Evolutionary conservation across 2,113 vertebrate species (phyloP), one percentile per base, ranked within the genome.

Genomic region (Syrrhaptes paradoxus): DNA sequence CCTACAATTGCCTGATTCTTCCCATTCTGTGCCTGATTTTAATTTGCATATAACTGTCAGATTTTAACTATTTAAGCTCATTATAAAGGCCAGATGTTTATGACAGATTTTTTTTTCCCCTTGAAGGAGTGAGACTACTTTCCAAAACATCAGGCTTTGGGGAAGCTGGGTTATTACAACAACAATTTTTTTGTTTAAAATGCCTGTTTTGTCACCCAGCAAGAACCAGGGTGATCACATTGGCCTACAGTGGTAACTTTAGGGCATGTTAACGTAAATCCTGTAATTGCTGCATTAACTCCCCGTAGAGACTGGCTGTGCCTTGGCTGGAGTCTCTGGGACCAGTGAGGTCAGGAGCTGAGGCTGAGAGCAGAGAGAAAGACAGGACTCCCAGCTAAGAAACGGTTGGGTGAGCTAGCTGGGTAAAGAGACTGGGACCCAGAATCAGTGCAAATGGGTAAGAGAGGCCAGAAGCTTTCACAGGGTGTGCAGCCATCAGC

Each of bases 61-160:
- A 85, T 89, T 95, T 93, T 89, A 82, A 77, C 36, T 88, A 81
- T 65, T 92, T 75, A 86, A 81, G 62, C 13, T 88, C 72, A 90
- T 91, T 91, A 89, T 45, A 90, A 94, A 85, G 68, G 70, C 83
- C 92, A 90, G 90, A 94, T 95, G 85, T 81, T 87, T 67, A 59
- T 7, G 10, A 49, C 11, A 72, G 14, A 21, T 13, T 46, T 59
- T 57, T 88, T 71, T 14, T 34, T 8, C 17, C 21, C 43, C 26
- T 52, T 43, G 24, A 84, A 95, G 43, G 7, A 78, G 16, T 21
- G 41, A 81, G 57, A 81, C 32, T 72, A 34, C 62, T 89, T 86
- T 81, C 29, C 68, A 78, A 90, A 65, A 13, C n/a, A 71, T 11
- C 25, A 93, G n/a, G 20, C 32, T 93, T 68, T 21, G 22, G 17